These are phyloP conservation scores for Plotosus lineatus DNA, from an alignment of 2,113 vertebrate species.

Conservation along the genomic window DNA sequence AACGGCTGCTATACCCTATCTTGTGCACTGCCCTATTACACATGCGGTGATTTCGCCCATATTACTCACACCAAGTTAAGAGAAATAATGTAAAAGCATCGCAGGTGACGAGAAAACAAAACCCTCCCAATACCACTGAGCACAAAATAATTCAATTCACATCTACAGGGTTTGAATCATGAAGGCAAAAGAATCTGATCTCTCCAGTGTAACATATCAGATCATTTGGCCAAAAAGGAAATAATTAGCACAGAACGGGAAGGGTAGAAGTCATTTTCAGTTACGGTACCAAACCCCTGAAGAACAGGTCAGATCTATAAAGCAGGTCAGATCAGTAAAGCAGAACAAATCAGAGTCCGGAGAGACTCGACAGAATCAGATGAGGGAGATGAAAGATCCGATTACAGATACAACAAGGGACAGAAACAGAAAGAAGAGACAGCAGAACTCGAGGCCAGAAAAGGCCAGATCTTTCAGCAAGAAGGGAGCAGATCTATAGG, in stretches of 20 bases:
- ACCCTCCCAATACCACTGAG: not conserved
- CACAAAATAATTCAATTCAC: not conserved
- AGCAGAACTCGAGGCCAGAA: not conserved
- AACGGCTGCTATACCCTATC: too few species aligned
- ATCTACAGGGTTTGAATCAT: not conserved
- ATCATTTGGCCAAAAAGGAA: not conserved
- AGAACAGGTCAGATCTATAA: not conserved
- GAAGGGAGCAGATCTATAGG: slow-evolving; percentile 10
- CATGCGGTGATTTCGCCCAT: too few species aligned
- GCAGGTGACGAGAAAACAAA: not conserved
- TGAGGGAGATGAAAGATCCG: not conserved
- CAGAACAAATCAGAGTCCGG: not conserved
- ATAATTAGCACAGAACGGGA: not conserved
- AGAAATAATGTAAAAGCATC: not conserved
- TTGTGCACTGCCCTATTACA: too few species aligned
- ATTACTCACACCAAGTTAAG: too few species aligned
- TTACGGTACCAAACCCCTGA: not conserved
- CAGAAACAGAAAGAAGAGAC: not conserved
- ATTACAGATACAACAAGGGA: not conserved
- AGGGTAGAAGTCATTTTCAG: not conserved
- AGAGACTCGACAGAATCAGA: not conserved
- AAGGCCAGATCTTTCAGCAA: not conserved
- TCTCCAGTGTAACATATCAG: not conserved
- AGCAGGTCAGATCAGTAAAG: not conserved
- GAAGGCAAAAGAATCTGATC: not conserved